Evolutionary conservation across 2,888 invertebrate species (phyloP).

Genomic region (Thera obeliscata): DNA sequence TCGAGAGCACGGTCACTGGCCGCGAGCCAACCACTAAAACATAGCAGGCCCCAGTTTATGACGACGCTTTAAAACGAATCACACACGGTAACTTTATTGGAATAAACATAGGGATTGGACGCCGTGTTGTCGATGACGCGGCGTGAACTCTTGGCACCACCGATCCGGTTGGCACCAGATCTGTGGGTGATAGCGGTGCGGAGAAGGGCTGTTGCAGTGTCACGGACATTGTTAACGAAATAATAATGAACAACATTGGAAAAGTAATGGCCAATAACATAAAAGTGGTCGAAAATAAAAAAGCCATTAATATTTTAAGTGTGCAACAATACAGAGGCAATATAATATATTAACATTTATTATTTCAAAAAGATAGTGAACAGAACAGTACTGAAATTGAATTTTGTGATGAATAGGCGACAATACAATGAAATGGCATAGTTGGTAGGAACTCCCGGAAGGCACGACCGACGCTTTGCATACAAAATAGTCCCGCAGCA

Average conservation of each 20-base stretch:
- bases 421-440: conserved; percentile 34
- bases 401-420: conserved; percentile 14
- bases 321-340: not conserved
- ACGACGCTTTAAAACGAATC: conserved; percentile 53
- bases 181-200: conserved; percentile 47
- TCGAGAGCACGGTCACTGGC: conserved; percentile 61
- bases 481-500: conserved; percentile 50
- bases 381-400: conserved; percentile 9
- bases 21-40: conserved; percentile 69
- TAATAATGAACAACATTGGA: conserved; percentile 55
- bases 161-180: conserved; percentile 51
- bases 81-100: conserved; percentile 52
- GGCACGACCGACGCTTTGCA: conserved; percentile 35
- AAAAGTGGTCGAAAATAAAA: not conserved
- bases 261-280: conserved; percentile 36
- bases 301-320: conserved; percentile 1
- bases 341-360: not conserved
- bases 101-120: conserved; percentile 45
- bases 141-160: conserved; percentile 42
- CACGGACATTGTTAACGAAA: conserved; percentile 53
- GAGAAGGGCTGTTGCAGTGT: conserved; percentile 50
- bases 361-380: not conserved
- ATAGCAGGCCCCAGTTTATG: conserved; percentile 57
- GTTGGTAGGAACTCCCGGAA: conserved; percentile 40
- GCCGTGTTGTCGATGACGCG: conserved; percentile 47